A percentile compares a stretch with the other conserved stretches of the same genome.
Conservation (phyloP, 2,797 vertebrate species). For the Lates japonicus region DNA sequence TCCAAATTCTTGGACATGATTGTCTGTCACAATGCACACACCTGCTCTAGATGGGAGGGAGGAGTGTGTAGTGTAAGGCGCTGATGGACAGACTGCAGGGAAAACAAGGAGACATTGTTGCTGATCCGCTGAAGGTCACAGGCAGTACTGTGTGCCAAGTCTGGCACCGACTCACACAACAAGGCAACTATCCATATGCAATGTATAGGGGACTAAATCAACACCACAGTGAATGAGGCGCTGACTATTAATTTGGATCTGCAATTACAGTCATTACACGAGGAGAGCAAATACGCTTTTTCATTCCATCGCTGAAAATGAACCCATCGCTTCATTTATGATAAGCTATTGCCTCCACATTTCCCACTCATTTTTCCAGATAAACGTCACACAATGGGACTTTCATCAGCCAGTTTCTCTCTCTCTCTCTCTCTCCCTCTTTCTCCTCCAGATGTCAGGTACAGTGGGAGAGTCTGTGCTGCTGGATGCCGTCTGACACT, state of each 20-base stretch:
- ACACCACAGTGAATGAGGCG: slow-evolving; percentile 50
- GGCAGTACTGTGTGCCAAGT: slow-evolving; percentile 80
- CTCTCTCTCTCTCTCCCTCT: slow-evolving; percentile 18
- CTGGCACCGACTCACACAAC: slow-evolving; percentile 82
- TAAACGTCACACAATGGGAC: slow-evolving; percentile 74
- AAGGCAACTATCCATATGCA: slow-evolving; percentile 72
- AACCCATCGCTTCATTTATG: slow-evolving; percentile 47
- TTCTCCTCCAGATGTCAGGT: slow-evolving; percentile 85
- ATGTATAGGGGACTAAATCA: slow-evolving; percentile 70
- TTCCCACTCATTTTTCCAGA: slow-evolving; percentile 71
- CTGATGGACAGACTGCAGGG: slow-evolving; percentile 83
- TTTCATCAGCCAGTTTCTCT: slow-evolving; percentile 55
- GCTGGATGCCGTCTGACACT: slow-evolving; percentile 86
- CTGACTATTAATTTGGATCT: slow-evolving; percentile 64
- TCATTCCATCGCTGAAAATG: slow-evolving; percentile 64
- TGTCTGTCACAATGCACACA: slow-evolving; percentile 78
- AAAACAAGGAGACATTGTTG: slow-evolving; percentile 90
- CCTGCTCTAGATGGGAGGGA: slow-evolving; percentile 74
- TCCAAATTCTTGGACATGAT: slow-evolving; percentile 72
- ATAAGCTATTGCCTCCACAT: slow-evolving; percentile 48
- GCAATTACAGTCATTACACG: slow-evolving; percentile 65
- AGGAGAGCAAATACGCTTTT: slow-evolving; percentile 64
- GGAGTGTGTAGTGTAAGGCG: slow-evolving; percentile 68
- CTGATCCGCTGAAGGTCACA: slow-evolving; percentile 87
- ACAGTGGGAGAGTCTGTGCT: slow-evolving; percentile 81